Conservation (phyloP, 2,113 vertebrate species). For the Chamaetylas fuelleborni region DNA sequence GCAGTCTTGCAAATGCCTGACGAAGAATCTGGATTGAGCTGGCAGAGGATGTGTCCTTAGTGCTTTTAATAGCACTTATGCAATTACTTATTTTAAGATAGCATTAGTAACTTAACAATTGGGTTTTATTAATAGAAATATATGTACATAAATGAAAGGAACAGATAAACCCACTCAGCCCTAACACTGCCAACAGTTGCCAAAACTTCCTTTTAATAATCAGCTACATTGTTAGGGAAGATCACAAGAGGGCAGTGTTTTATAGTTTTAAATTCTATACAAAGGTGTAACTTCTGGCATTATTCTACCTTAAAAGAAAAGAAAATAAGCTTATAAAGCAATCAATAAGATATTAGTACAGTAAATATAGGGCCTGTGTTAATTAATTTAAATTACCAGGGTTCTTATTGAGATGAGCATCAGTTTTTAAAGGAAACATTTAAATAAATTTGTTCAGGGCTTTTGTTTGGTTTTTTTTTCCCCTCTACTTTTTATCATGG, state of each 20-base stretch:
- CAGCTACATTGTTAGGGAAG: neutral
- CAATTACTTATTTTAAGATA: neutral
- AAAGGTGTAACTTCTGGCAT: neutral
- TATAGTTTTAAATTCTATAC: neutral
- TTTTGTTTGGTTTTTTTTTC: fast-evolving
- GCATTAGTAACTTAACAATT: neutral
- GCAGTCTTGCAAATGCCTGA: neutral
- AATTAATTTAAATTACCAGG: neutral
- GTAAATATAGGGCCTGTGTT: neutral
- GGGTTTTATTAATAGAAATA: neutral
- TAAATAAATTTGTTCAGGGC: neutral
- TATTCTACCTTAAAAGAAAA: neutral
- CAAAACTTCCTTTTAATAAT: neutral
- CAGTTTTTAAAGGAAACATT: neutral
- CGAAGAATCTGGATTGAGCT: neutral
- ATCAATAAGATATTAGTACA: neutral
- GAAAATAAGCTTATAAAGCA: neutral
- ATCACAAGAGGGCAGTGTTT: conserved; percentile 46
- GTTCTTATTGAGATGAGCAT: neutral
- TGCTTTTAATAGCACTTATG: neutral
- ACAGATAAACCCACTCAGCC: neutral
- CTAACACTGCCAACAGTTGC: neutral
- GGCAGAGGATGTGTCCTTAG: neutral
- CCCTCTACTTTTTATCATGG: neutral
- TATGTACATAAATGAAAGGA: neutral